These are phyloP conservation scores for Acanthosepion esculentum DNA, from an alignment of 2,888 invertebrate genomes.

Conservation along the genomic window DNA sequence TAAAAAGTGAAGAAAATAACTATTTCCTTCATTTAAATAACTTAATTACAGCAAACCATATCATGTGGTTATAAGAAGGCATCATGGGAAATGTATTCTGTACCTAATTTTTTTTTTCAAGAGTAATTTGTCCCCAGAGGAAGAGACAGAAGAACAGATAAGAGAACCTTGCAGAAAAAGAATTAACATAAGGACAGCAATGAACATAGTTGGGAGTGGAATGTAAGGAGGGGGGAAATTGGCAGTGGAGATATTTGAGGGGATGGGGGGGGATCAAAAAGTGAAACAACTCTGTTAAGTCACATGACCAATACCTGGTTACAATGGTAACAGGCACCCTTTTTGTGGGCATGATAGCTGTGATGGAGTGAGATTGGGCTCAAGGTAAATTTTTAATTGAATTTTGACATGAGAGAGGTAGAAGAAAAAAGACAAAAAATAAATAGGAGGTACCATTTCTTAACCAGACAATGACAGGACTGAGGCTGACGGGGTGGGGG, in stretches of 20 bases:
- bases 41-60: neutral
- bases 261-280: neutral
- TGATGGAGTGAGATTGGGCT: neutral
- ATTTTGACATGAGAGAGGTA: constrained; percentile 33
- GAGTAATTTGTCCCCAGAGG: neutral
- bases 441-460: neutral
- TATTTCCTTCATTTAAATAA: neutral
- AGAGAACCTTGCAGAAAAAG: neutral
- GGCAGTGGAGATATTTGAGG: neutral
- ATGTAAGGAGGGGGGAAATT: neutral
- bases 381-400: neutral
- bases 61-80: neutral
- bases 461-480: constrained; percentile 9
- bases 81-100: neutral
- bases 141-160: neutral
- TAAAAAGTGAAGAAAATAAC: neutral
- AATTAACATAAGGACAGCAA: constrained; percentile 25
- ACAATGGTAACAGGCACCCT: neutral
- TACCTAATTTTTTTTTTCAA: neutral
- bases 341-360: neutral
- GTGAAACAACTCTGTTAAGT: neutral
- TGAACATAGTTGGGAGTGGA: neutral
- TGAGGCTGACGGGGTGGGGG: neutral
- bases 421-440: neutral
- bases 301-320: neutral